phyloP scores from a whole-genome alignment of 2,113 vertebrate species.

The Chlamydotis undulata region DNA sequence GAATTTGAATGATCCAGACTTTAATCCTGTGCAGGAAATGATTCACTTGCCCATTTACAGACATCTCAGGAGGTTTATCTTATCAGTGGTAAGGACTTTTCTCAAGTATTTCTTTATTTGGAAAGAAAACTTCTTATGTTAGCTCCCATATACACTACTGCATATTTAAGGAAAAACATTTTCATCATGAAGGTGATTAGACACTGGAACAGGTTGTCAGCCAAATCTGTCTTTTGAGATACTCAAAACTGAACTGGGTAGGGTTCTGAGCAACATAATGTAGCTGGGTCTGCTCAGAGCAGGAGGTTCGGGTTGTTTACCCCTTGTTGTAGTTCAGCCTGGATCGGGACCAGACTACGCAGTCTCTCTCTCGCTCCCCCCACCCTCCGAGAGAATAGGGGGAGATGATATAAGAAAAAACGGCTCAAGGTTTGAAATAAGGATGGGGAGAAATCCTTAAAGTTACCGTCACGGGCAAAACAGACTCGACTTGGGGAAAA shows the following conservation, averaged over 20 bases:
- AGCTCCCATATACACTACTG: not conserved
- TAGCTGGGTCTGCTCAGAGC: not conserved
- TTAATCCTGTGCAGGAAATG: slow-evolving; percentile 98
- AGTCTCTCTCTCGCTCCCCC: no score
- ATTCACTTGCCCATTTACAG: slow-evolving; percentile 95
- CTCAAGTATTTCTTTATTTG: not conserved
- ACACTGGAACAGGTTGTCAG: not conserved
- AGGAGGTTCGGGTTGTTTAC: not conserved
- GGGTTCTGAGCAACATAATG: not conserved
- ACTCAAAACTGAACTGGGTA: not conserved
- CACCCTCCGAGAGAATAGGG: no score
- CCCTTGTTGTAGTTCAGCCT: not conserved
- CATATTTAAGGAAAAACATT: not conserved
- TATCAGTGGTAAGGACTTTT: slow-evolving; percentile 88
- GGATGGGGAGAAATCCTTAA: no score
- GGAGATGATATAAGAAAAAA: no score
- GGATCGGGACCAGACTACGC: no score
- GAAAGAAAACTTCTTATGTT: not conserved
- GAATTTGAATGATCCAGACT: slow-evolving; percentile 97
- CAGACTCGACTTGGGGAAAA: no score
- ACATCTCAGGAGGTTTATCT: slow-evolving; percentile 93
- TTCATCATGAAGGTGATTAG: not conserved
- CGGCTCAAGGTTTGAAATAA: no score
- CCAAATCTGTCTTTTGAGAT: not conserved
- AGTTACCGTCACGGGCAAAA: no score